These are phyloP conservation scores for Hippoglossus stenolepis DNA, from an alignment of 2,113 vertebrate species.

Conservation along the genomic window DNA sequence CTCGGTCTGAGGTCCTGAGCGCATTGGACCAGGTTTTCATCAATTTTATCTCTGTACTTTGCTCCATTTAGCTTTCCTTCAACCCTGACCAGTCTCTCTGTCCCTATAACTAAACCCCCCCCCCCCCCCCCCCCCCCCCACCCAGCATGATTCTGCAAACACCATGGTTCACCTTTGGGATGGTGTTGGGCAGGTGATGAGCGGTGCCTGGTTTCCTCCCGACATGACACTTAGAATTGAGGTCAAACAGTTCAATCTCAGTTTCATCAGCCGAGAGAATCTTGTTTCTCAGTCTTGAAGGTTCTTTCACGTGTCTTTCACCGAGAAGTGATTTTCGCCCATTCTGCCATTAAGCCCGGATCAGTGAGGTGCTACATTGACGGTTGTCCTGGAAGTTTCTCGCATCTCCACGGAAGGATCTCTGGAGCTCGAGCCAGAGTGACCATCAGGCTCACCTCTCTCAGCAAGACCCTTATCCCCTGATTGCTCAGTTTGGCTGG, in stretches of 20 bases:
- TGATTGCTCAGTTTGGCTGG: background rate
- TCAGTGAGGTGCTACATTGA: background rate
- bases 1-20: background rate
- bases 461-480: background rate
- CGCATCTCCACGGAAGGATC: background rate
- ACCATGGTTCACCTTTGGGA: background rate
- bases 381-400: background rate
- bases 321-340: background rate
- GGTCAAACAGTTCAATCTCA: background rate
- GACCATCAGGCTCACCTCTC: background rate
- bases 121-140: background rate
- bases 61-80: background rate
- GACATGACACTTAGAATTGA: constrained; percentile 1
- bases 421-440: background rate
- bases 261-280: background rate
- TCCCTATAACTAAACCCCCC: background rate
- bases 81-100: background rate
- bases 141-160: background rate
- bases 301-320: background rate
- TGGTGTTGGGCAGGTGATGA: background rate
- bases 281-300: background rate
- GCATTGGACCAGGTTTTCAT: background rate
- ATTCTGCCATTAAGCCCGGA: background rate
- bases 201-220: background rate
- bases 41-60: background rate